Percentiles rank a stretch among this genome's conserved stretches.
phyloP scores from a whole-genome alignment of 2,797 vertebrate species.

The Mormyrus hasselquistii region DNA sequence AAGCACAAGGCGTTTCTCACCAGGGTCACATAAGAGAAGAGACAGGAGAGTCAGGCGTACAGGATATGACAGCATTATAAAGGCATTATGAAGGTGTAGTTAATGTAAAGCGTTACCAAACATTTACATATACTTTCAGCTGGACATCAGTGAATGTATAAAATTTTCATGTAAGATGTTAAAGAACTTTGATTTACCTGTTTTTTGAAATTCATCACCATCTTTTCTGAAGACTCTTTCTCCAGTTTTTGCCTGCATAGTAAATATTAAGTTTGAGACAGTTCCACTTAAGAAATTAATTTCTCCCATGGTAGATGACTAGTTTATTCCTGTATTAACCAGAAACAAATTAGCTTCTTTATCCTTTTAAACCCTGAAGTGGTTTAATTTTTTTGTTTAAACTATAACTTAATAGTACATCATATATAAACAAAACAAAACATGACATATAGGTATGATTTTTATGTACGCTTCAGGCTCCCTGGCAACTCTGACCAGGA shows the following conservation, averaged over 20 bases:
- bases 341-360: not conserved
- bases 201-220: constrained; percentile 70
- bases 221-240: constrained; percentile 66
- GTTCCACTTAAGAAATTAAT: not conserved
- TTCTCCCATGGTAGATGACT: constrained; percentile 78
- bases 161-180: not conserved
- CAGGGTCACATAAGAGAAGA: not conserved
- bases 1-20: not conserved
- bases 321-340: constrained; percentile 64
- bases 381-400: not conserved
- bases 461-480: not conserved
- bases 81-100: not conserved
- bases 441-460: not conserved
- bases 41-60: not conserved
- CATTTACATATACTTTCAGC: not conserved
- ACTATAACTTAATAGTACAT: not conserved
- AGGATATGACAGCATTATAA: not conserved
- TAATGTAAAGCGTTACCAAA: not conserved
- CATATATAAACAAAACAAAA: constrained; percentile 1
- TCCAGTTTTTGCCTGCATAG: constrained; percentile 71
- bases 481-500: not conserved
- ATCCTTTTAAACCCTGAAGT: not conserved
- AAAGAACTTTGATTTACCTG: constrained; percentile 58
- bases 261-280: not conserved
- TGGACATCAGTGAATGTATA: not conserved